These are phyloP conservation scores for Beris chalybata DNA, from an alignment of 2,888 invertebrate genomes.

Conservation along the genomic window DNA sequence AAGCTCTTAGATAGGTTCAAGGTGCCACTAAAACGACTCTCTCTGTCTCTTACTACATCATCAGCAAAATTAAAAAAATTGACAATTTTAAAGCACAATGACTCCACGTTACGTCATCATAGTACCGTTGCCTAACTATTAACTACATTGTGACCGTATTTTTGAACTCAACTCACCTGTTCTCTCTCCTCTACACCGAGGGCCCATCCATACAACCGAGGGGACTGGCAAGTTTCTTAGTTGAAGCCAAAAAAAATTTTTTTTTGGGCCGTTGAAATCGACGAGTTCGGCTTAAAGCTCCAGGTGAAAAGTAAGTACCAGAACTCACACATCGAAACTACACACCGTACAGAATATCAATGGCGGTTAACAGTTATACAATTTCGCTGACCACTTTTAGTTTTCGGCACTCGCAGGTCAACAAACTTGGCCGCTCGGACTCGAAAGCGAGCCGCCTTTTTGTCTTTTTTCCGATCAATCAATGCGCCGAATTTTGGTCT, in stretches of 20 bases:
- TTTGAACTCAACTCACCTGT: constrained; percentile 26
- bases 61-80: background rate
- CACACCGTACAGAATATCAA: constrained; percentile 3
- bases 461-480: background rate
- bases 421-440: constrained; percentile 7
- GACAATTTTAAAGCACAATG: constrained; percentile 21
- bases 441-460: too few relatives aligned
- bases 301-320: constrained; percentile 23
- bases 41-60: constrained; percentile 13
- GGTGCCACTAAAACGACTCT: background rate
- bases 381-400: constrained; percentile 45
- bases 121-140: constrained; percentile 30
- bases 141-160: constrained; percentile 22
- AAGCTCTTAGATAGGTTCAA: background rate
- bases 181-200: background rate
- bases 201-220: background rate
- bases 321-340: background rate
- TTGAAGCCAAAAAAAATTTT: background rate
- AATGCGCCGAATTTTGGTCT: background rate
- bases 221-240: background rate
- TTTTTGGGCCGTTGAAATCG: background rate
- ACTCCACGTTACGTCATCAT: constrained; percentile 28
- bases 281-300: constrained; percentile 11
- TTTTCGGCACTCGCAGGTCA: constrained; percentile 37
- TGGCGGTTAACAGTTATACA: constrained; percentile 43